Base-by-base conservation (phyloP, 2,888 invertebrate genomes). In the Coremacera marginata region DNA sequence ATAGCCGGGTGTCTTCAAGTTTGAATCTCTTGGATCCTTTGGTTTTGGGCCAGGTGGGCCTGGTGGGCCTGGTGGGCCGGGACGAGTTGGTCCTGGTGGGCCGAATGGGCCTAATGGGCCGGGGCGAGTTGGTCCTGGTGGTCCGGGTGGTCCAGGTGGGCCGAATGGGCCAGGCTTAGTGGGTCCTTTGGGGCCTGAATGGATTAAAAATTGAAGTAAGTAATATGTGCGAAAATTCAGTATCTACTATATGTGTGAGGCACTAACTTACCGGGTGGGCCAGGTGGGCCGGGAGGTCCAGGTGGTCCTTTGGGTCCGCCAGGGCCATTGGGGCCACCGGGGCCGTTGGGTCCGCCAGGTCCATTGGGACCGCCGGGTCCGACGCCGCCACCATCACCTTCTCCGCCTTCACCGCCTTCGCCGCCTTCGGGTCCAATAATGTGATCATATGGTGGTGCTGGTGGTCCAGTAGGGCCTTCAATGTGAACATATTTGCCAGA, bases 381-480 rank as follows among this genome's bases (percentile, higher is more conserved):
- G 25, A 87, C 89, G 31, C 71, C 4, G 16, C 68, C 77, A 67
- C 34, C 67, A 55, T 22, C 74, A 14, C 74, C 74, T 34, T 75
- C 80, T 52, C 84, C 85, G 77, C 88, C 89, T 3, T 78, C 57
- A 51, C 85, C 87, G 70, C 88, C 88, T 8, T 60, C 79, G 22
- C 88, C 88, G 70, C 88, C 89, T 19, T 86, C 79, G 9, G 89
- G 89, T 81, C 89, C 89, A 16, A 82, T 80, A 25, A 89, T 37
- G 67, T 89, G 89, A 44, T 85, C 83, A 81, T 89, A 89, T 75
- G 85, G 85, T 60, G 86, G 84, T 77, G 88, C 85, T 78, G 85
- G 86, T 19, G 90, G 90, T 78, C 89, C 90, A 81, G 86, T 87
- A 11, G 89, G 89, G 81, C 89, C 89, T 85, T 86, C 88, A 82